phyloP scores from a whole-genome alignment of 1,140 invertebrate species.

The Drosophila navojoa region DNA sequence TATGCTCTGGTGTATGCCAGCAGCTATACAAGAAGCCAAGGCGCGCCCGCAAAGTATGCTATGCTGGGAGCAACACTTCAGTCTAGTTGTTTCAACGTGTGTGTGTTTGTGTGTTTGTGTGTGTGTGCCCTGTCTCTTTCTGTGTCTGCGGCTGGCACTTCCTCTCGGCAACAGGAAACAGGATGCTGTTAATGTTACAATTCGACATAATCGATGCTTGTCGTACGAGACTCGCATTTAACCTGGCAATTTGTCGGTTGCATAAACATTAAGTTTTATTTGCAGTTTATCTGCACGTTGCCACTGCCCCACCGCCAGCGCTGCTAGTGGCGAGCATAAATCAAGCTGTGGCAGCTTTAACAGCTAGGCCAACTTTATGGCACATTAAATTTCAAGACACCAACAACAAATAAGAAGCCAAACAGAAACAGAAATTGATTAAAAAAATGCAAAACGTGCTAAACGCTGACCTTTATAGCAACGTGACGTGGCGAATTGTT shows the following conservation, averaged over 20 bases:
- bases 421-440: slow-evolving; percentile 37
- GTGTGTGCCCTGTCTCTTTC: slow-evolving; percentile 3
- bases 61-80: slow-evolving; percentile 15
- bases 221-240: slow-evolving; percentile 78
- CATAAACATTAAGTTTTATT: slow-evolving; percentile 77
- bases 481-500: slow-evolving; percentile 33
- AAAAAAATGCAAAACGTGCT: slow-evolving; percentile 55
- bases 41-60: slow-evolving; percentile 76
- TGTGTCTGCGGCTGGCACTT: slow-evolving; percentile 46
- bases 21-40: slow-evolving; percentile 66
- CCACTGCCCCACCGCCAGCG: no score
- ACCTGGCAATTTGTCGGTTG: slow-evolving; percentile 77
- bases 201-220: slow-evolving; percentile 81
- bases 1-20: slow-evolving; percentile 63
- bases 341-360: slow-evolving; percentile 50
- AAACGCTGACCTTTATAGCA: slow-evolving; percentile 45
- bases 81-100: not conserved
- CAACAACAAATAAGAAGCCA: not conserved
- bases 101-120: slow-evolving; percentile 7
- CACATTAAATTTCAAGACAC: slow-evolving; percentile 22
- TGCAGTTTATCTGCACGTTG: slow-evolving; percentile 64
- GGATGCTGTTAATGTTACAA: slow-evolving; percentile 80
- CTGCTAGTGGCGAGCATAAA: slow-evolving; percentile 39
- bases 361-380: slow-evolving; percentile 38
- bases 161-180: slow-evolving; percentile 71